A percentile compares a stretch with the other conserved stretches of the same genome.
These are phyloP conservation scores for Tetramorium parvispinum DNA, from an alignment of 1,140 invertebrate genomes.

Conservation along the genomic window DNA sequence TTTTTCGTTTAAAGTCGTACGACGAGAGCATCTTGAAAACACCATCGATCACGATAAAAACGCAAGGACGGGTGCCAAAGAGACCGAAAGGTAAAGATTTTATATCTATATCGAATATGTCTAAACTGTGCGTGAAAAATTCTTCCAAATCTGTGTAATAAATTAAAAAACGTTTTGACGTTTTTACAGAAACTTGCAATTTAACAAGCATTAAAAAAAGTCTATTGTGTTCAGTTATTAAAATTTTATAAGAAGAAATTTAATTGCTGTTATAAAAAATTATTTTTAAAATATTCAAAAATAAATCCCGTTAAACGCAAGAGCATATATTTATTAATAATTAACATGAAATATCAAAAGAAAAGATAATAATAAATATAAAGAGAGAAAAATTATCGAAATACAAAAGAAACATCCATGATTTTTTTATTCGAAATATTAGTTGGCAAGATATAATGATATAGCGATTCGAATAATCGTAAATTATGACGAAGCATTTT, in stretches of 20 bases:
- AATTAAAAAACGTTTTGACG: not conserved
- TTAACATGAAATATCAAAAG: not conserved
- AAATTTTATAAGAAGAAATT: not conserved
- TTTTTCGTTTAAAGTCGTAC: constrained; percentile 93
- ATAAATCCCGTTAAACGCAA: not conserved
- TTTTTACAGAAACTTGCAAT: not conserved
- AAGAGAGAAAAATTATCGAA: not conserved
- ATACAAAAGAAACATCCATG: not conserved
- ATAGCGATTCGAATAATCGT: not conserved
- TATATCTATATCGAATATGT: not conserved
- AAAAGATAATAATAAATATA: not conserved
- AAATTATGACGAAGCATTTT: not conserved
- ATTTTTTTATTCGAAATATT: not conserved
- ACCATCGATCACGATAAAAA: constrained; percentile 94
- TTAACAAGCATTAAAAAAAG: not conserved
- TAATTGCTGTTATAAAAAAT: not conserved
- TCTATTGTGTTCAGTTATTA: not conserved
- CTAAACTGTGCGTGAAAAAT: not conserved
- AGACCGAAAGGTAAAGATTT: constrained; percentile 90
- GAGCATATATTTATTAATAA: not conserved
- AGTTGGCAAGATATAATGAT: not conserved
- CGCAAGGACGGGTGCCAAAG: constrained; percentile 93
- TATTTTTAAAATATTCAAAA: not conserved
- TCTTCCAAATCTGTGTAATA: not conserved
- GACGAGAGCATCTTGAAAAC: constrained; percentile 93